Base-by-base conservation (phyloP, 2,797 vertebrate species). In the Dicrostonyx torquatus region DNA sequence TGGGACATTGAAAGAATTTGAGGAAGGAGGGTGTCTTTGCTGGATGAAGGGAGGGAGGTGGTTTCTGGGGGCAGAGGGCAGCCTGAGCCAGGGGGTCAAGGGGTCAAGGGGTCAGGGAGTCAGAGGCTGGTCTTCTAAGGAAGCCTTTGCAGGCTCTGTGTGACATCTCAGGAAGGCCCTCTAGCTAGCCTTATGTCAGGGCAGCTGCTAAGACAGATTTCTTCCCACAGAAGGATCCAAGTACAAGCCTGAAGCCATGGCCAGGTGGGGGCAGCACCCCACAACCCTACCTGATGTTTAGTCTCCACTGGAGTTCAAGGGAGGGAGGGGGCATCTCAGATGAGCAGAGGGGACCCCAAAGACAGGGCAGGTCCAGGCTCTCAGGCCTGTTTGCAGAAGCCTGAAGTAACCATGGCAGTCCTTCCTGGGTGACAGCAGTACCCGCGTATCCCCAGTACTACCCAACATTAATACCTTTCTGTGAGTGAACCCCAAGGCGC, bases 371-470 rank as follows among this genome's bases (percentile, higher is more conserved):
- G 80, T 48, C 50, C 24, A 14, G 20, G 14, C 26, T 58, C 77
- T 62, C 48, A 37, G 50, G 40, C n/a, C 37, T 64, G 40, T 26
- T 18, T 29, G 7, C 45, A 62, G 78, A 60, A 60, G 45, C 22
- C 73, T 37, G 18, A 53, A 6, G 77, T 60, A 77, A 53, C n/a
- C 80, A 37, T 43, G 15, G 29, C 7, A 43, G 80, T 37, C 40
- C 15, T 8, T 1, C 18, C 37, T 0, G 0, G 45, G 45, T 6
- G 10, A 70, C 24, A 22, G 13, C 31, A n/a, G 37, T 55, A 5
- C 34, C 17, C 55, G 40, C 7, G 5, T 37, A 8, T 34, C 26
- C 15, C 62, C 22, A n/a, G 87, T 4, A 6, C 29, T 53, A 10
- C n/a, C 34, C 29, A 53, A 11, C 13, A 26, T 14, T 48, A 45